A percentile compares a stretch with the other conserved stretches of the same genome.
Evolutionary conservation across 2,113 vertebrate species (phyloP).

Genomic region (human (Homo sapiens)): DNA sequence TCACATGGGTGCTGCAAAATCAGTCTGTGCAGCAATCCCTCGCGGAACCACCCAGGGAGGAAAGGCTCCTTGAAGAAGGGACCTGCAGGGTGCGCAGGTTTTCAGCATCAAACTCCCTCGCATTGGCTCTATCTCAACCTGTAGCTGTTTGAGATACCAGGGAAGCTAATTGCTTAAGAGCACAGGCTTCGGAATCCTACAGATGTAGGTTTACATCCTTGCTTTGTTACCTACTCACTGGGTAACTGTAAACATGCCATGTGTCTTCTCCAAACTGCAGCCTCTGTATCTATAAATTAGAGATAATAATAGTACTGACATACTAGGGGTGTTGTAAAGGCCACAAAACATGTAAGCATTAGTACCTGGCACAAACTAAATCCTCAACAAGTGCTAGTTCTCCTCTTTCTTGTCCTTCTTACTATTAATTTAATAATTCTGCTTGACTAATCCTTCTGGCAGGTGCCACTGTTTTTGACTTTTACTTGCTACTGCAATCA

Average conservation of each 20-base stretch:
- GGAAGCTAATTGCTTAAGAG: neutral
- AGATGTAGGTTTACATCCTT: neutral
- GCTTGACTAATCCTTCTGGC: neutral
- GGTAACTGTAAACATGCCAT: neutral
- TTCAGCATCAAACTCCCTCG: fast-evolving
- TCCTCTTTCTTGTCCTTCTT: neutral
- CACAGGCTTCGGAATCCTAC: neutral
- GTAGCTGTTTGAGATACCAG: neutral
- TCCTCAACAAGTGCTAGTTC: neutral
- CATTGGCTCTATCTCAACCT: neutral
- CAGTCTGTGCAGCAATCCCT: neutral
- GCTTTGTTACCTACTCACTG: neutral
- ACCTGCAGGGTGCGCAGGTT: neutral
- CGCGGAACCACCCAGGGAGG: neutral
- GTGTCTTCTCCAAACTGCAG: neutral
- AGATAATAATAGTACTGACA: neutral
- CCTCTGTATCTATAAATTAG: neutral
- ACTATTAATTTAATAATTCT: neutral
- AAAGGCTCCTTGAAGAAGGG: neutral
- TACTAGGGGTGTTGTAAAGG: neutral
- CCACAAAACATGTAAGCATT: neutral
- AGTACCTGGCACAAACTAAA: neutral
- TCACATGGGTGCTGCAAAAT: neutral
- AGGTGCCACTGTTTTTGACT: no score
- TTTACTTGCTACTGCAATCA: neutral